Conservation (phyloP, 2,797 vertebrate genomes). For the Crenichthys baileyi region DNA sequence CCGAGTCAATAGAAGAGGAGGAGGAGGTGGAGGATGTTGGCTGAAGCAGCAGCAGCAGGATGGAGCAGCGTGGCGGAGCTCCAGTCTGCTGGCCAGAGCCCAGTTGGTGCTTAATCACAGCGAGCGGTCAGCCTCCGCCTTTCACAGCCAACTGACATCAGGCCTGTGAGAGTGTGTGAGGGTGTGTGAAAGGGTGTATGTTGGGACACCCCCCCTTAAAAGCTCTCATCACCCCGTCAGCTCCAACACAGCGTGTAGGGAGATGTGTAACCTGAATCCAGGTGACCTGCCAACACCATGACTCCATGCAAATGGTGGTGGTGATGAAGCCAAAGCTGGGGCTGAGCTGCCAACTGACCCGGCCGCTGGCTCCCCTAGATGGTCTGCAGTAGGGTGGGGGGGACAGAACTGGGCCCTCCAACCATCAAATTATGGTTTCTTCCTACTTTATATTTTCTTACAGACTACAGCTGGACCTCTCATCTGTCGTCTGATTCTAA, state of each 20-base stretch:
- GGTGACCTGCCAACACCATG: slow-evolving; percentile 71
- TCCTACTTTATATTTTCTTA: too few species aligned
- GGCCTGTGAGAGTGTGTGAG: slow-evolving; percentile 78
- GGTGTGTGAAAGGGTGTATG: slow-evolving; percentile 64
- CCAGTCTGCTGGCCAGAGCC: slow-evolving; percentile 92
- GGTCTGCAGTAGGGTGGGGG: slow-evolving; percentile 23
- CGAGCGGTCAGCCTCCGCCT: slow-evolving; percentile 74
- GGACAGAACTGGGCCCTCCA: too few species aligned
- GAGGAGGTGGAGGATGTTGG: slow-evolving; percentile 26
- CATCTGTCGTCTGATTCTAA: too few species aligned
- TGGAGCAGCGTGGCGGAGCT: slow-evolving; percentile 84
- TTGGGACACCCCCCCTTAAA: not conserved
- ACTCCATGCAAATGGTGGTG: slow-evolving; percentile 57
- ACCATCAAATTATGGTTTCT: too few species aligned
- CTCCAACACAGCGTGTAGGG: not conserved
- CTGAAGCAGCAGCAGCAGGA: slow-evolving; percentile 53
- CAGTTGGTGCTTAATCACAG: slow-evolving; percentile 89
- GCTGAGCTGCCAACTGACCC: slow-evolving; percentile 72
- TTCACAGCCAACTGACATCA: slow-evolving; percentile 97
- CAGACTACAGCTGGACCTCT: too few species aligned
- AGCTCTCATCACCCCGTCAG: not conserved
- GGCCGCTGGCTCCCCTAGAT: slow-evolving; percentile 50
- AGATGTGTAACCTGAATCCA: slow-evolving; percentile 1
- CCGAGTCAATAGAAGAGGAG: slow-evolving; percentile 22
- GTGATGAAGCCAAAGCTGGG: slow-evolving; percentile 63